A percentile compares a stretch with the other conserved stretches of the same genome.
These are phyloP conservation scores for Cynoglossus semilaevis DNA, from an alignment of 2,113 vertebrate species.

Conservation along the genomic window DNA sequence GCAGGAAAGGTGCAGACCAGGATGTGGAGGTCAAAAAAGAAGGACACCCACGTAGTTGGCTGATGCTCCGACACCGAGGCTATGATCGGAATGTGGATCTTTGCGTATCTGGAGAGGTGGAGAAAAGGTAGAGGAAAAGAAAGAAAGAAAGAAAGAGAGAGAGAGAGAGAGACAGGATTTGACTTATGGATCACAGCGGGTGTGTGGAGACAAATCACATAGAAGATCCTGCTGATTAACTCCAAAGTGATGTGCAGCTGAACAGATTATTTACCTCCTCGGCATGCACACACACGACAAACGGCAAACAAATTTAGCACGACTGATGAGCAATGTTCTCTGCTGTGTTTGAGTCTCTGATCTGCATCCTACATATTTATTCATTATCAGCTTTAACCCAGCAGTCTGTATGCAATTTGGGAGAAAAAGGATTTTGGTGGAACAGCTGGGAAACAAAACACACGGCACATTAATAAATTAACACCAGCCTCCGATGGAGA, in stretches of 20 bases:
- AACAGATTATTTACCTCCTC: conserved; percentile 16
- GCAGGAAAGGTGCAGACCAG: conserved; percentile 99
- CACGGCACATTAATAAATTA: conserved; percentile 47
- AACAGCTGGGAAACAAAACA: conserved; percentile 35
- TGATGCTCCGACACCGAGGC: conserved; percentile 99
- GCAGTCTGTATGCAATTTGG: conserved; percentile 12
- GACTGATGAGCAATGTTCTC: conserved; percentile 11
- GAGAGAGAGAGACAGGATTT: conserved; percentile 16
- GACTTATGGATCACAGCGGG: conserved; percentile 36
- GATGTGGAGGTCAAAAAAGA: conserved; percentile 99
- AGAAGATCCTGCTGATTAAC: conserved; percentile 52
- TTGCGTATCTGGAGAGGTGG: conserved; percentile 85
- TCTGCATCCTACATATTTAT: conserved; percentile 24
- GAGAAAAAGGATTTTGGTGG: conserved; percentile 42
- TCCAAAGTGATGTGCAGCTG: conserved; percentile 22
- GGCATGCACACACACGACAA: conserved; percentile 17
- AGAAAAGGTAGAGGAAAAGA: neutral
- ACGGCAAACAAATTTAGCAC: conserved; percentile 28
- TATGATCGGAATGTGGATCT: conserved; percentile 99
- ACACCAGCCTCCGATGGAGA: conserved; percentile 25
- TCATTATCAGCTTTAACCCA: conserved; percentile 16
- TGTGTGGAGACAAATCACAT: conserved; percentile 50
- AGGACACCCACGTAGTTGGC: conserved; percentile 97
- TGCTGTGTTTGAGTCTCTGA: neutral
- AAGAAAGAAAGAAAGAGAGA: neutral